Base-by-base conservation (phyloP, 2,888 invertebrate species). In the Drosophila greeni region DNA sequence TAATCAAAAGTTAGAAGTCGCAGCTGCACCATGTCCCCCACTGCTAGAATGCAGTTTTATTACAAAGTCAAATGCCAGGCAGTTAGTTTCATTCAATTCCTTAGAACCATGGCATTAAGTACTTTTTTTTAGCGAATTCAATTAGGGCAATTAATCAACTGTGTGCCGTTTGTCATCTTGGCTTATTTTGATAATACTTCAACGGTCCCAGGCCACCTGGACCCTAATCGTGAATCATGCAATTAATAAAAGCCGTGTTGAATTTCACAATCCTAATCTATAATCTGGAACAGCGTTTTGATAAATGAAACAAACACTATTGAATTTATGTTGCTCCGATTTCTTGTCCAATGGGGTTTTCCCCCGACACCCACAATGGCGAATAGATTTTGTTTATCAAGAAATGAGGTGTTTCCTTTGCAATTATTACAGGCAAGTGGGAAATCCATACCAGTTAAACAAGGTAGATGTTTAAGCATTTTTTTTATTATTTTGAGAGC, bases 261-360 rank as follows among this genome's bases (percentile, higher is more conserved):
- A 62, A 62, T 62, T 62, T 62, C 61, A 62, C 61, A 62, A 62
- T 62, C 61, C 52, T 43, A 62, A 62, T 62, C 61, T 29, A 5
- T 12, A 64, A 62, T 62, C 61, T 66, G 40, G 9, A 66, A 66
- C 57, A 67, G 23, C 39, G 34, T 51, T 66, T 66, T 56, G 56
- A 49, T 49, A 66, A 66, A 66, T 34, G 42, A 48, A 49, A 49
- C 43, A 48, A 49, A 49, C 43, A 48, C 39, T 57, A 31, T 62
- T 62, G 51, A 51, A 62, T 62, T 62, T 64, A 62, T 61, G 52
- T 43, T 51, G 36, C 51, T 49, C 7, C 12, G 42, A 11, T 23
- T 57, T 57, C 16, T 11, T 3, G 24, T 58, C 5, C 8, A 14
- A 26, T 14, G 12, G 51, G 36, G 36, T 23, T 43, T 62, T 36